Percentiles rank a stretch among this genome's conserved stretches.
Evolutionary conservation across 2,113 vertebrate species (phyloP).

Genomic region (Petaurus breviceps): DNA sequence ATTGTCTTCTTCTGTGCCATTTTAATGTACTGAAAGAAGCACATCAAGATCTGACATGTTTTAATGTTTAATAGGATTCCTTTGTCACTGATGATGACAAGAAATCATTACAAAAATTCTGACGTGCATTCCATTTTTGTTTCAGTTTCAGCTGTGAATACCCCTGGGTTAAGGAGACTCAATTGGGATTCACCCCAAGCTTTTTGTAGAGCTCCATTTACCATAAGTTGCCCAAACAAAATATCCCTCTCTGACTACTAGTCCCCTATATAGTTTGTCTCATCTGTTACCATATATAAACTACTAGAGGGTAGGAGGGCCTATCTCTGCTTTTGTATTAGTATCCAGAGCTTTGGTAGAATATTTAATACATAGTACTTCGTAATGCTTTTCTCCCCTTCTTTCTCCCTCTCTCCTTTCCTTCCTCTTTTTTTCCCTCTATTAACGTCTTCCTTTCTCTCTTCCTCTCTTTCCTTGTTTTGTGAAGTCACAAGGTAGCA

Average conservation of each 20-base stretch:
- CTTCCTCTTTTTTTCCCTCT: not conserved
- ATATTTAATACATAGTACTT: not conserved
- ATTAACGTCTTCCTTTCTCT: not conserved
- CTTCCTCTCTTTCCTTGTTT: not conserved
- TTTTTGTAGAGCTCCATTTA: not conserved
- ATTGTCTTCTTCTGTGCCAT: not conserved
- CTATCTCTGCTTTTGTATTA: not conserved
- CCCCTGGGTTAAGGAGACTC: not conserved
- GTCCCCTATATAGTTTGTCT: not conserved
- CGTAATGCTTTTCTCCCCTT: not conserved
- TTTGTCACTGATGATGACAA: not conserved
- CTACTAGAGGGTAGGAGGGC: not conserved
- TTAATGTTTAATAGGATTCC: not conserved
- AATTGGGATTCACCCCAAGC: not conserved
- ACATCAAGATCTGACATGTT: not conserved
- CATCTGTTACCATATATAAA: not conserved
- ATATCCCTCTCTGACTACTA: not conserved
- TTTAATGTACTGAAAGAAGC: not conserved
- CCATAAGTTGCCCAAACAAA: not conserved
- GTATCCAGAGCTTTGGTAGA: not conserved
- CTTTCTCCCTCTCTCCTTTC: not conserved
- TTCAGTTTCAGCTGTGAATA: not conserved
- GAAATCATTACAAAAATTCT: not conserved
- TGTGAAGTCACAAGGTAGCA: not conserved
- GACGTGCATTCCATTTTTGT: not conserved